Percentiles rank a stretch among this genome's conserved stretches.
Evolutionary conservation across 1,140 invertebrate species (phyloP).

Genomic region (Drosophila chauvacae): DNA sequence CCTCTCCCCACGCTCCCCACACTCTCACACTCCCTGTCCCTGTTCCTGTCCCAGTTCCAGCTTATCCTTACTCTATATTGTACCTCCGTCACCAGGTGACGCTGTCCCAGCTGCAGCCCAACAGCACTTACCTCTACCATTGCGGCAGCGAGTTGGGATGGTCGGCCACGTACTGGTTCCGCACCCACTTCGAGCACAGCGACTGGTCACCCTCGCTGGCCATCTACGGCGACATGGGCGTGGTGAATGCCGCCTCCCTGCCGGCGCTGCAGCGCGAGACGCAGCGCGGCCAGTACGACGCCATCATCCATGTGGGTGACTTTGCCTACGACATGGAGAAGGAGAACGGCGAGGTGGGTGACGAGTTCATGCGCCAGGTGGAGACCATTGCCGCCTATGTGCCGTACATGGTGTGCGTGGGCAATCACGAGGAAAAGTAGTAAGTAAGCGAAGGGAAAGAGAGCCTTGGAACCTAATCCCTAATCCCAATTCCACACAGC

Average conservation of each 20-base stretch:
- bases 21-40: neutral
- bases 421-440: constrained; percentile 95
- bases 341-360: constrained; percentile 91
- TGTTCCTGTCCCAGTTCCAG: constrained; percentile 87
- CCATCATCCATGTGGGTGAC: constrained; percentile 96
- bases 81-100: constrained; percentile 89
- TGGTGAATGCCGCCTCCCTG: constrained; percentile 94
- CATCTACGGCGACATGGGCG: constrained; percentile 96
- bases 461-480: no score
- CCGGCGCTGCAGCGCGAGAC: constrained; percentile 92
- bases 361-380: constrained; percentile 96
- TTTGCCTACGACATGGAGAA: constrained; percentile 98
- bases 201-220: constrained; percentile 92
- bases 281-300: constrained; percentile 92
- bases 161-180: constrained; percentile 92
- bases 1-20: no score
- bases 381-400: constrained; percentile 93
- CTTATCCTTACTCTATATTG: constrained; percentile 86
- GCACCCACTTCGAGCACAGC: constrained; percentile 87
- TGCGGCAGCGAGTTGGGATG: constrained; percentile 92
- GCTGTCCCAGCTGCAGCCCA: constrained; percentile 87
- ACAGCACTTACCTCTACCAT: constrained; percentile 91
- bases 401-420: constrained; percentile 96
- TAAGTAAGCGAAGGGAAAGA: constrained; percentile 81
- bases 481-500: constrained; percentile 85